Percentiles rank a stretch among this genome's conserved stretches.
Conservation (phyloP, 2,113 vertebrate genomes). For the Oncorhynchus kisutch region DNA sequence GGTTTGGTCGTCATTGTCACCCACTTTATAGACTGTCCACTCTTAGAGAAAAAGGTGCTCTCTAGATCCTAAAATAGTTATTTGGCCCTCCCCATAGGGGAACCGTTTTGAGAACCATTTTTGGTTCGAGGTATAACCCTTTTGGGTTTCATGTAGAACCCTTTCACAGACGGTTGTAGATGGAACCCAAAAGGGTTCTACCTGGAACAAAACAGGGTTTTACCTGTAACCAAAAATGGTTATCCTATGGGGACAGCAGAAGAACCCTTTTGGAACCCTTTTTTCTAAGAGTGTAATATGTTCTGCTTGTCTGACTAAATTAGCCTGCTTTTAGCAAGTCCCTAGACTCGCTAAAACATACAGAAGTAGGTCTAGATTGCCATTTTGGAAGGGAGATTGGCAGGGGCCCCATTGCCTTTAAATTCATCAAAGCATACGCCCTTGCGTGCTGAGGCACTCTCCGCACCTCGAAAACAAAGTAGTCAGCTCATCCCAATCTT, state of each 20-base stretch:
- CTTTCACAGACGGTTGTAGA: no score
- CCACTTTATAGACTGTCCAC: background rate
- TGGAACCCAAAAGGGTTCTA: no score
- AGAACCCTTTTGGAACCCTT: no score
- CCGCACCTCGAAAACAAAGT: background rate
- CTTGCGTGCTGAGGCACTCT: background rate
- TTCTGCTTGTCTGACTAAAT: slow-evolving; percentile 22
- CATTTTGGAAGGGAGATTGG: background rate
- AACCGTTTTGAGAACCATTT: no score
- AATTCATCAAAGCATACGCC: background rate
- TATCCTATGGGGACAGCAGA: no score
- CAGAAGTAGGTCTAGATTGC: background rate
- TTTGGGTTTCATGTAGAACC: no score
- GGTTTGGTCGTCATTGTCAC: slow-evolving; percentile 18
- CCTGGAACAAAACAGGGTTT: no score
- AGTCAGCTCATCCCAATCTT: background rate
- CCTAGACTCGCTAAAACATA: background rate
- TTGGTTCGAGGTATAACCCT: no score
- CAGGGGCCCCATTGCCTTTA: background rate
- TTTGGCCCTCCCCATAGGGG: no score
- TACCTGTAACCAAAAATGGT: no score
- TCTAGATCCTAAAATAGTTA: no score
- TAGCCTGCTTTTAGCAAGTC: background rate
- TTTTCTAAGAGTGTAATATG: background rate
- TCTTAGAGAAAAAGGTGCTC: no score